Conservation (phyloP, 2,113 vertebrate species). For the Halcyon malimbica region DNA sequence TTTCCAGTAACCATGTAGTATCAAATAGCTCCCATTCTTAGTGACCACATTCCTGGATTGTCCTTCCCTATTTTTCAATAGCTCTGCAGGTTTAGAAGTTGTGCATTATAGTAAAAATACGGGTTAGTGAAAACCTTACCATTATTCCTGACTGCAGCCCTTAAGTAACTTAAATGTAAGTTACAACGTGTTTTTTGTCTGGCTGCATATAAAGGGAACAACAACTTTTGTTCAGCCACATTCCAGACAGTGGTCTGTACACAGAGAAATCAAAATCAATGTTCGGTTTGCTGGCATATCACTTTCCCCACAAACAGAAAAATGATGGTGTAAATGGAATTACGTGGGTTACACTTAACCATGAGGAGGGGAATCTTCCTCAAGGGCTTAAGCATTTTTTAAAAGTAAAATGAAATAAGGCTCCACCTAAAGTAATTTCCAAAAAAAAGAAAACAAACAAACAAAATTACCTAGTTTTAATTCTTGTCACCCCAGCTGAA, state of each 20-base stretch:
- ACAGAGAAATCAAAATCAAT: neutral
- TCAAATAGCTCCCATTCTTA: neutral
- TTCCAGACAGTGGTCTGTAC: neutral
- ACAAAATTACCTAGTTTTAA: neutral
- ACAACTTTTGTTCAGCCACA: neutral
- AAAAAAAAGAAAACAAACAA: neutral
- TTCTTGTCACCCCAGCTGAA: neutral
- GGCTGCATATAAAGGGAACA: rapidly evolving
- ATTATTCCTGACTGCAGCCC: neutral
- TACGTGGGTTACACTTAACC: neutral
- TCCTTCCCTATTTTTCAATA: neutral
- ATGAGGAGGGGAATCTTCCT: neutral
- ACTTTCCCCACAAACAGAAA: neutral
- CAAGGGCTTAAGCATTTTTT: neutral
- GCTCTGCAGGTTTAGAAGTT: neutral
- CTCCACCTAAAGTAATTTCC: neutral
- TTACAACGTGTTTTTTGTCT: neutral
- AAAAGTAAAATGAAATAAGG: neutral
- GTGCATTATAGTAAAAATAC: neutral
- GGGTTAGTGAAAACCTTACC: neutral
- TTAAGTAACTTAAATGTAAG: neutral
- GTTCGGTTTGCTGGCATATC: neutral
- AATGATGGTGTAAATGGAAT: neutral
- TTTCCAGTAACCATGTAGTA: neutral
- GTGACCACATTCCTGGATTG: neutral